These are phyloP conservation scores for Heliconius ismenius DNA, from an alignment of 2,888 invertebrate species.

Conservation along the genomic window DNA sequence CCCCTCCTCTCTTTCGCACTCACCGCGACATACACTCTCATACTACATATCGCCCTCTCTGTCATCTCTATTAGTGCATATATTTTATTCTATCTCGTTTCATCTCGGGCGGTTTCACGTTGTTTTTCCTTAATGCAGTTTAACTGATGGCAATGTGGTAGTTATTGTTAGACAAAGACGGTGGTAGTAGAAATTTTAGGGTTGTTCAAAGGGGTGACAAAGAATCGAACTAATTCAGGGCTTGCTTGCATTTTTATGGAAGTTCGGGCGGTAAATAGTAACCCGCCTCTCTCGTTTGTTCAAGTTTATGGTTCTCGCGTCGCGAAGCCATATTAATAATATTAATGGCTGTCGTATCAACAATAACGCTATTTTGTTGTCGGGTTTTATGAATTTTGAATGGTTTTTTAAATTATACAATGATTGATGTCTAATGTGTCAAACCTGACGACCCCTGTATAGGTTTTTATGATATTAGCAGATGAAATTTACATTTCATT, in stretches of 20 bases:
- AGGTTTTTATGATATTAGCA: neutral
- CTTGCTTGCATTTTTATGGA: constrained; percentile 80
- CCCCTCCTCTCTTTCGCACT: constrained; percentile 70
- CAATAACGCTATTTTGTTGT: constrained; percentile 64
- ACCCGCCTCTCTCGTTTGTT: constrained; percentile 82
- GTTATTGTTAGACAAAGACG: constrained; percentile 82
- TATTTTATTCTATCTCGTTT: constrained; percentile 82
- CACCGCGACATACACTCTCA: constrained; percentile 67
- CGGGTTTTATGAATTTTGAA: constrained; percentile 64
- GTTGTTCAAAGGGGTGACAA: constrained; percentile 81
- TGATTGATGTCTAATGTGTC: constrained; percentile 47
- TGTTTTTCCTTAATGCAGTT: constrained; percentile 82
- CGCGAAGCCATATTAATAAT: constrained; percentile 77
- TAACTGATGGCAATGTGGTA: constrained; percentile 82
- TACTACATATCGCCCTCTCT: constrained; percentile 77
- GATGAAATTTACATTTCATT: constrained; percentile 41
- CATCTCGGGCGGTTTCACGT: constrained; percentile 80
- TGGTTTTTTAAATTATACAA: constrained; percentile 46
- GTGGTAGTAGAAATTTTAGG: constrained; percentile 80
- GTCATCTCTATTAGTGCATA: constrained; percentile 79
- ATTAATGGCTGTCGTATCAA: constrained; percentile 75
- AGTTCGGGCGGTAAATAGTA: constrained; percentile 80
- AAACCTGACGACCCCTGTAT: constrained; percentile 4
- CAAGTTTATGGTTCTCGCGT: constrained; percentile 76
- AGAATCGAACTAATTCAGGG: constrained; percentile 82